A percentile compares a stretch with the other conserved stretches of the same genome.
phyloP scores from a whole-genome alignment of 2,888 invertebrate species.

The Griposia aprilina region DNA sequence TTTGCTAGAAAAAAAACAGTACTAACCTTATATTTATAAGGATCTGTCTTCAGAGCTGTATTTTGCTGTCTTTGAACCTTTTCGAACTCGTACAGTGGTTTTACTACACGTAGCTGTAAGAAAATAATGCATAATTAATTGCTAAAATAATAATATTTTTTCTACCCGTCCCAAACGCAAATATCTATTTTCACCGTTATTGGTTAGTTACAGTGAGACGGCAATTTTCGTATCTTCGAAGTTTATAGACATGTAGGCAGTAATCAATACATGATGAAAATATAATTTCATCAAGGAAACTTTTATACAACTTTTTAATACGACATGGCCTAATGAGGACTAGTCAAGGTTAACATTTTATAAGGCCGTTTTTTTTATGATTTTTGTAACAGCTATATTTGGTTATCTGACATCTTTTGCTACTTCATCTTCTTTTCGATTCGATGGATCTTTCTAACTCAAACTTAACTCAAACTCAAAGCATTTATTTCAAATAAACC shows the following conservation, averaged over 20 bases:
- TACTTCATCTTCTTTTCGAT: no score
- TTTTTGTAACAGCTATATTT: not conserved
- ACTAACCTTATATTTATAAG: conserved; percentile 40
- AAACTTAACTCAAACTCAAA: no score
- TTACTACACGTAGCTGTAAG: conserved; percentile 22
- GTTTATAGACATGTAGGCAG: not conserved
- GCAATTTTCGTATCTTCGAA: not conserved
- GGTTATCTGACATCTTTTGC: no score
- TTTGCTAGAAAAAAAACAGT: not conserved
- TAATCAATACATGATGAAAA: not conserved
- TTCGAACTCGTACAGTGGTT: conserved; percentile 14
- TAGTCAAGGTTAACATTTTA: not conserved
- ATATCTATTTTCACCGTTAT: not conserved
- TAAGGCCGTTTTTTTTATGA: not conserved
- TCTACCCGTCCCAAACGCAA: not conserved
- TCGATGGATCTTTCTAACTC: no score
- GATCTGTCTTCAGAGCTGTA: not conserved
- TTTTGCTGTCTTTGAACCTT: conserved; percentile 14
- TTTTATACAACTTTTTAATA: not conserved
- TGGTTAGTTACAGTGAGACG: not conserved
- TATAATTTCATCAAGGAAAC: not conserved
- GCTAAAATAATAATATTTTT: not conserved
- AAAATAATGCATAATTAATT: not conserved
- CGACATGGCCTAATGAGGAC: not conserved
- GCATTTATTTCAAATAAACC: no score